A percentile compares a stretch with the other conserved stretches of the same genome.
phyloP scores from a whole-genome alignment of 2,113 vertebrate genomes.

The rat (Rattus norvegicus) region DNA sequence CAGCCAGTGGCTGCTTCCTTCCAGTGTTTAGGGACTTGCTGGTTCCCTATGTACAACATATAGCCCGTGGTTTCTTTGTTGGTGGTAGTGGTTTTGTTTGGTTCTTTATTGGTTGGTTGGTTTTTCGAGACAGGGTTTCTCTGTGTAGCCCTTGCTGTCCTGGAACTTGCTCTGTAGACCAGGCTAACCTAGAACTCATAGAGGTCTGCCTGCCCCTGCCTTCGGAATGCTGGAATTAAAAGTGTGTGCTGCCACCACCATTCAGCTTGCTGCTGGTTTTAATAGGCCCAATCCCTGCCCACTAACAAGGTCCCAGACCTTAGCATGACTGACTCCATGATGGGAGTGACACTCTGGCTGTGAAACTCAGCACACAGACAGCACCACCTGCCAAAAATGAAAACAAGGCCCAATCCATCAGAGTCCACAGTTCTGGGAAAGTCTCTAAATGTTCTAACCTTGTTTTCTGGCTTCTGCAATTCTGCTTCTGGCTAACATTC shows the following conservation, averaged over 20 bases:
- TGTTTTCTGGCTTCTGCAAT: background rate
- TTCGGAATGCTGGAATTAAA: background rate
- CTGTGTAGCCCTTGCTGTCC: background rate
- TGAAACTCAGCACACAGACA: background rate
- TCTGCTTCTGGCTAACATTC: background rate
- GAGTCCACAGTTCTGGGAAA: background rate
- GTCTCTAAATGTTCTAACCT: background rate
- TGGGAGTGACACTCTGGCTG: background rate
- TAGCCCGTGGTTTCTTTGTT: background rate
- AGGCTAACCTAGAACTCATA: background rate
- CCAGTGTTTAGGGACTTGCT: background rate
- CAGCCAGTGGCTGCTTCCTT: background rate
- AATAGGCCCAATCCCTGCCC: background rate
- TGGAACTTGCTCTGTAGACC: background rate
- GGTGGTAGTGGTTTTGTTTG: background rate
- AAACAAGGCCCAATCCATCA: background rate
- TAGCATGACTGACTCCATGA: background rate
- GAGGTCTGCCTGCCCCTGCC: background rate
- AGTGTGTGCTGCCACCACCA: background rate
- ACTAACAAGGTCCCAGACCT: background rate
- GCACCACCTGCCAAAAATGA: background rate
- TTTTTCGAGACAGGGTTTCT: background rate
- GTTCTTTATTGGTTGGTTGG: background rate
- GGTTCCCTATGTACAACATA: background rate
- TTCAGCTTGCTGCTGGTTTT: background rate